A percentile compares a stretch with the other conserved stretches of the same genome.
phyloP scores from a whole-genome alignment of 2,797 vertebrate genomes.

The Spheniscus humboldti region DNA sequence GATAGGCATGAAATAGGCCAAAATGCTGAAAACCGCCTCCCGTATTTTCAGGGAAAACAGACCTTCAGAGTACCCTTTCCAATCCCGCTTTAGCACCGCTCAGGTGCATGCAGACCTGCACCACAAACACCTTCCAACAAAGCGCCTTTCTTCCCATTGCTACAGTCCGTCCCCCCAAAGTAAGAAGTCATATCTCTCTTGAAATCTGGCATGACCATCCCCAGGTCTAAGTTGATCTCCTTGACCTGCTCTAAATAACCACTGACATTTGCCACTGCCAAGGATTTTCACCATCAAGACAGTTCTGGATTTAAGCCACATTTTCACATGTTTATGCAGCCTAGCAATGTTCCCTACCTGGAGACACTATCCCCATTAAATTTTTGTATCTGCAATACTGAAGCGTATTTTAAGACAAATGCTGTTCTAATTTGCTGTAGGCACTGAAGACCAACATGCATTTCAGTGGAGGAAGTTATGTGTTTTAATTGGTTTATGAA shows the following conservation, averaged over 20 bases:
- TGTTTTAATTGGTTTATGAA: constrained; percentile 80
- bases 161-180: not conserved
- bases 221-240: not conserved
- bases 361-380: not conserved
- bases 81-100: not conserved
- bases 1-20: not conserved
- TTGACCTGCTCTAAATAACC: not conserved
- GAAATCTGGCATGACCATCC: not conserved
- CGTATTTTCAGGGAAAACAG: not conserved
- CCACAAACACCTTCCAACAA: not conserved
- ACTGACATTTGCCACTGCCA: not conserved
- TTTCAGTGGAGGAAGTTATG: constrained; percentile 71
- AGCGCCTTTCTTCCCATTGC: not conserved
- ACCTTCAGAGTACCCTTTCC: not conserved
- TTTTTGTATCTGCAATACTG: not conserved
- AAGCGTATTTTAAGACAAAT: constrained; percentile 66
- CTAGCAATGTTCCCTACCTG: constrained; percentile 26
- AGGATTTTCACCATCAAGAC: not conserved
- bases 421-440: constrained; percentile 72
- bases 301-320: not conserved
- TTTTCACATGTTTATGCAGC: not conserved
- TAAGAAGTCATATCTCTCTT: not conserved
- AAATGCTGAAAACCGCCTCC: not conserved
- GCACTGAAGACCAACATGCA: constrained; percentile 63
- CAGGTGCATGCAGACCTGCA: not conserved